Evolutionary conservation across 2,888 invertebrate genomes (phyloP), one percentile per base, ranked within the genome.

Genomic region (Tricholauxania praeusta): DNA sequence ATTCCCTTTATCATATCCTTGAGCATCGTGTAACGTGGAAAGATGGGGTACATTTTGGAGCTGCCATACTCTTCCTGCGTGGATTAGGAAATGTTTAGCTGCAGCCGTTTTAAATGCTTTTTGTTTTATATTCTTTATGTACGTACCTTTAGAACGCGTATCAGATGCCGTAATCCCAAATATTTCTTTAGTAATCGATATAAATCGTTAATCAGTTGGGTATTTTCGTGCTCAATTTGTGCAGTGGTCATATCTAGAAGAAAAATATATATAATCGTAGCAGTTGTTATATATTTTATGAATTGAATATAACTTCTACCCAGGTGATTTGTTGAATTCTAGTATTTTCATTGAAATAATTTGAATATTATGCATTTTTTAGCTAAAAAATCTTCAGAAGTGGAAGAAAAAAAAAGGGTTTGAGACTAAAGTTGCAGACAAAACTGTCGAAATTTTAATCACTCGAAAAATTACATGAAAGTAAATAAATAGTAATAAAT

Each of bases 1-100:
- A 96, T 96, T 73, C 95, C 95, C 89, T 97, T 97, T 84, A 98
- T 97, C 96, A 98, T 97, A 87, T 96, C 96, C 88, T 98, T 98
- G 79, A 98, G 91, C 91, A 97, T 95, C 75, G 95, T 94, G 90
- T 98, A 98, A 67, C 98, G 93, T 47, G 97, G 95, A 84, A 97
- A 93, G 88, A 97, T 95, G 77, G 97, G 97, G 87, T 96, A 97
- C 83, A 96, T 91, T 89, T 97, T 97, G 72, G 96, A 94, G 86
- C 94, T 94, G 82, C 93, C 93, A 89, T 97, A 98, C 83, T 96
- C 96, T 79, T 92, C 91, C 95, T 96, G 90, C 28, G 28, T 75
- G 89, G 12, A 69, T 7, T 39, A n/a, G 19, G 8, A 28, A 52
- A 52, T 28, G n/a, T 55, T 48, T 67, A 62, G 57, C 68, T 73